Evolutionary conservation across 2,888 invertebrate genomes (phyloP).

Genomic region (Campopleginae sp.): DNA sequence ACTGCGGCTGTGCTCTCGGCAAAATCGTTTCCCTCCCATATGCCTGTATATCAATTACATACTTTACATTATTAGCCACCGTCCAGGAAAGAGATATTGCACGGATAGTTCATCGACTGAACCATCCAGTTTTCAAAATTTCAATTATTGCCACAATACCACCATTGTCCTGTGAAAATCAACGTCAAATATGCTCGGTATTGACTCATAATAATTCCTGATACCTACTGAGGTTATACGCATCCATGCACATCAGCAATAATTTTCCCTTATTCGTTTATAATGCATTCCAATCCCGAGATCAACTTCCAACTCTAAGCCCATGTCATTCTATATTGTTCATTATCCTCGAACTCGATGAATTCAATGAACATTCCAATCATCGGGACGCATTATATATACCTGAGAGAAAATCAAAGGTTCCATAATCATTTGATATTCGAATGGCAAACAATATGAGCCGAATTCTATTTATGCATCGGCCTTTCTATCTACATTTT

Average conservation of each 20-base stretch:
- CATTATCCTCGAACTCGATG: neutral
- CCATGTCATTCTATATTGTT: neutral
- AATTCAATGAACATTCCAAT: neutral
- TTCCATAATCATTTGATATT: neutral
- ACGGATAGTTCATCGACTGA: neutral
- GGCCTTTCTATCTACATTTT: neutral
- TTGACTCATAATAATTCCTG: conserved; percentile 36
- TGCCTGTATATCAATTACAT: conserved; percentile 34
- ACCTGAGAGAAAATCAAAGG: neutral
- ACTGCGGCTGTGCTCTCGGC: neutral
- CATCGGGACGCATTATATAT: neutral
- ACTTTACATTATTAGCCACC: conserved; percentile 51
- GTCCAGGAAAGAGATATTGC: conserved; percentile 25
- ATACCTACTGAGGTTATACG: conserved; percentile 49
- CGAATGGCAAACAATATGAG: no score
- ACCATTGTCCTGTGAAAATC: conserved; percentile 25
- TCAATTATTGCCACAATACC: conserved; percentile 66
- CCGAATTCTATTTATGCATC: neutral
- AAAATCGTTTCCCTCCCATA: neutral
- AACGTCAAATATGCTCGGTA: conserved; percentile 13
- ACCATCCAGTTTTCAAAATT: conserved; percentile 38
- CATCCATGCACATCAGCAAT: conserved; percentile 45
- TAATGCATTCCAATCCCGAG: conserved; percentile 39
- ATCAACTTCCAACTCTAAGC: neutral
- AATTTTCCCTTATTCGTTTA: conserved; percentile 49